Conservation (phyloP, 2,888 invertebrate genomes). For the Limnephilus marmoratus region DNA sequence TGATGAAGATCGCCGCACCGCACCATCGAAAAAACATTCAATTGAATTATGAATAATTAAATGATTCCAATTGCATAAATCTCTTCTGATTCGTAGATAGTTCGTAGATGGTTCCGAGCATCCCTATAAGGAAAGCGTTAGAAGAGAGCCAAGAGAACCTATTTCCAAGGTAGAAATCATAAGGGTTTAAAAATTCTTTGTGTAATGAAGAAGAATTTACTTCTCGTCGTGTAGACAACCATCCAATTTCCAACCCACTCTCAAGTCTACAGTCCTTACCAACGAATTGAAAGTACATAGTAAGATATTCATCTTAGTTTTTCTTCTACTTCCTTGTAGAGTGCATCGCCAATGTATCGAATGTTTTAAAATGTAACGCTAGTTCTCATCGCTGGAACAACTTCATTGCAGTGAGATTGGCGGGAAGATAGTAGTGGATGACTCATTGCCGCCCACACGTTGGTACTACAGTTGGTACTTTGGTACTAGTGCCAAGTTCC, state of each 20-base stretch:
- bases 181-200: background rate
- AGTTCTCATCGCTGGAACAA: background rate
- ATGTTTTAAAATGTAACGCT: background rate
- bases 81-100: background rate
- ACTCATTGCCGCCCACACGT: conserved; percentile 18
- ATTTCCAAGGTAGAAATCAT: background rate
- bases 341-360: background rate
- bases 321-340: too few species aligned
- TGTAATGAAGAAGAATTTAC: background rate
- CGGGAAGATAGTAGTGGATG: background rate
- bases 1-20: too few species aligned
- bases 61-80: background rate
- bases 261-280: background rate
- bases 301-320: background rate
- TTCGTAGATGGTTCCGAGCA: background rate
- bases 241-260: background rate
- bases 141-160: background rate
- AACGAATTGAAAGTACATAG: too few species aligned
- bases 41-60: too few species aligned
- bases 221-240: background rate
- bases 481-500: background rate
- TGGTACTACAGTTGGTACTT: background rate
- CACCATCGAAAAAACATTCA: too few species aligned
- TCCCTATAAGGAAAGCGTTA: background rate
- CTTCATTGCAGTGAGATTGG: conserved; percentile 23